These are phyloP conservation scores for Neofelis nebulosa DNA, from an alignment of 2,113 vertebrate genomes.

Conservation along the genomic window DNA sequence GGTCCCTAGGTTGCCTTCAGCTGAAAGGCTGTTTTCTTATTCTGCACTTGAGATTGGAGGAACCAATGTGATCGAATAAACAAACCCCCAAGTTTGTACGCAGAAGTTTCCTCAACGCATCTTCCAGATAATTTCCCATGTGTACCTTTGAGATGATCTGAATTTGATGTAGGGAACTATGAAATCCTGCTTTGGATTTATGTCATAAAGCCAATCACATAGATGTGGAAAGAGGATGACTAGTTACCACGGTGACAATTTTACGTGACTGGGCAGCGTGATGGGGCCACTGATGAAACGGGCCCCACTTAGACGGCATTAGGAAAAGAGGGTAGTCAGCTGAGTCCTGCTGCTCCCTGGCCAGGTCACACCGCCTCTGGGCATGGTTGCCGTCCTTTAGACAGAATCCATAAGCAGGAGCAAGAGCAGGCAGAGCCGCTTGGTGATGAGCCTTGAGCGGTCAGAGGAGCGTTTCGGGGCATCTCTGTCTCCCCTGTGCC, in stretches of 20 bases:
- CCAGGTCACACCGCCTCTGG: background rate
- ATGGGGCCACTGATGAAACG: background rate
- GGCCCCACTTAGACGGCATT: background rate
- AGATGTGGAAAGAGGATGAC: background rate
- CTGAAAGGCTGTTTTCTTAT: background rate
- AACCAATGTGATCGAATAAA: background rate
- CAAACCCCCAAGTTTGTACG: background rate
- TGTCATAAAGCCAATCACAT: background rate
- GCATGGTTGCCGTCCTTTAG: background rate
- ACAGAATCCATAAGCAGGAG: background rate
- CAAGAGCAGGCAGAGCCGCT: background rate
- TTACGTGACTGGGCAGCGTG: background rate
- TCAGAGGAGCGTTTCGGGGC: background rate
- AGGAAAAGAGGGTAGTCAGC: background rate
- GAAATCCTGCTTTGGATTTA: background rate
- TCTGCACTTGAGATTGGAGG: background rate
- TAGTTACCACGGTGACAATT: background rate
- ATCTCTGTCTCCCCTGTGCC: background rate
- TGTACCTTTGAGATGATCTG: background rate
- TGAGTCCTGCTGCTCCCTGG: background rate
- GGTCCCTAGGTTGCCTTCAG: background rate
- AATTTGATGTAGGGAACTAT: background rate
- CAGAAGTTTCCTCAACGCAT: background rate
- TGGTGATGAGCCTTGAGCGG: rapidly evolving
- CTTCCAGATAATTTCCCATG: background rate